Evolutionary conservation across 2,888 invertebrate species (phyloP).

Genomic region (Dermolepida albohirtum): DNA sequence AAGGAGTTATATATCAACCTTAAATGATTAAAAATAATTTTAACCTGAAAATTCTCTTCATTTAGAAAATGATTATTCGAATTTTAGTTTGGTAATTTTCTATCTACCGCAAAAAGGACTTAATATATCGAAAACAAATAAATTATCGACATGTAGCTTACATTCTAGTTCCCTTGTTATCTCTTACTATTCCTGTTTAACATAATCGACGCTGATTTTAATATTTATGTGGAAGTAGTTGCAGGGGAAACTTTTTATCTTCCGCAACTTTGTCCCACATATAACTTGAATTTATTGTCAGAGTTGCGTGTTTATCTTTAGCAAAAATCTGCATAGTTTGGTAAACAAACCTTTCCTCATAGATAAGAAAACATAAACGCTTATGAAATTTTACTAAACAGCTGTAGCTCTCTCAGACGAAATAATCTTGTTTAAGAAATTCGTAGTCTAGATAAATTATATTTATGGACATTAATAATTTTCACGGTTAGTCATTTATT

Average conservation of each 20-base stretch:
- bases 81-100: no score
- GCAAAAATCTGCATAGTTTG: conserved; percentile 33
- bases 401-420: neutral
- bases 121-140: no score
- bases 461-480: conserved; percentile 27
- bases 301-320: conserved; percentile 25
- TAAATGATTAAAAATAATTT: no score
- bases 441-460: neutral
- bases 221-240: conserved; percentile 18
- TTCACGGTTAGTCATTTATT: conserved; percentile 16
- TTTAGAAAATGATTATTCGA: no score
- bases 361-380: conserved; percentile 23
- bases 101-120: no score
- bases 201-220: conserved; percentile 26
- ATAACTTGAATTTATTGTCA: conserved; percentile 25
- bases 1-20: no score
- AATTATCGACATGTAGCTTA: neutral
- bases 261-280: conserved; percentile 16
- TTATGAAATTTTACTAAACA: conserved; percentile 14
- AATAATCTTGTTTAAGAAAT: conserved; percentile 12
- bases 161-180: neutral
- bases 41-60: no score
- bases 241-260: conserved; percentile 26
- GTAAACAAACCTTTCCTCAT: conserved; percentile 14
- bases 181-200: conserved; percentile 1